A percentile compares a stretch with the other conserved stretches of the same genome.
Evolutionary conservation across 2,113 vertebrate species (phyloP).

Genomic region (Chionis minor): DNA sequence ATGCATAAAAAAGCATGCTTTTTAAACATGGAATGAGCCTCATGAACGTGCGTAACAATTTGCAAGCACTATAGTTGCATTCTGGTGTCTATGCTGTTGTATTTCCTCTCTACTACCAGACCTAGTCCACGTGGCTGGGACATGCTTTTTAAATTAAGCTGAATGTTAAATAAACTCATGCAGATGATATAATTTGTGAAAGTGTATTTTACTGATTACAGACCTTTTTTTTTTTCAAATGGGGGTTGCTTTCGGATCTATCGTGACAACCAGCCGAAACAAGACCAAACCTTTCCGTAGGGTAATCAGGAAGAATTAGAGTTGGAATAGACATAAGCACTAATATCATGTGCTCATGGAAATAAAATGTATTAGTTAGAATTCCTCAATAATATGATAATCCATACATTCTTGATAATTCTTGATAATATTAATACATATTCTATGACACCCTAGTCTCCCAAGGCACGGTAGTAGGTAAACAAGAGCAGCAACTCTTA

Average conservation of each 20-base stretch:
- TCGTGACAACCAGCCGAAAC: background rate
- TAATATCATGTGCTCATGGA: background rate
- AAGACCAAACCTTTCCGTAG: background rate
- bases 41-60: fast-evolving
- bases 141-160: slow-evolving; percentile 32
- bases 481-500: background rate
- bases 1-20: background rate
- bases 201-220: background rate
- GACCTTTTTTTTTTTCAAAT: background rate
- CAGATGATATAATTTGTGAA: background rate
- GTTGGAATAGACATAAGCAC: background rate
- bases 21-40: background rate
- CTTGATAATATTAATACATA: background rate
- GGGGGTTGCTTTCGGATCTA: background rate
- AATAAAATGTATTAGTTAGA: background rate
- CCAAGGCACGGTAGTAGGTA: background rate
- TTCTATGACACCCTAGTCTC: background rate
- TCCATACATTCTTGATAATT: background rate
- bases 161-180: background rate
- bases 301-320: background rate
- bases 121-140: background rate
- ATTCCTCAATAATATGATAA: background rate
- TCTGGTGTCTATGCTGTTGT: background rate
- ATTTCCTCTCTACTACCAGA: background rate
- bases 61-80: background rate